Base-by-base conservation (phyloP, 2,113 vertebrate species). In the Brevimyrus niger region DNA sequence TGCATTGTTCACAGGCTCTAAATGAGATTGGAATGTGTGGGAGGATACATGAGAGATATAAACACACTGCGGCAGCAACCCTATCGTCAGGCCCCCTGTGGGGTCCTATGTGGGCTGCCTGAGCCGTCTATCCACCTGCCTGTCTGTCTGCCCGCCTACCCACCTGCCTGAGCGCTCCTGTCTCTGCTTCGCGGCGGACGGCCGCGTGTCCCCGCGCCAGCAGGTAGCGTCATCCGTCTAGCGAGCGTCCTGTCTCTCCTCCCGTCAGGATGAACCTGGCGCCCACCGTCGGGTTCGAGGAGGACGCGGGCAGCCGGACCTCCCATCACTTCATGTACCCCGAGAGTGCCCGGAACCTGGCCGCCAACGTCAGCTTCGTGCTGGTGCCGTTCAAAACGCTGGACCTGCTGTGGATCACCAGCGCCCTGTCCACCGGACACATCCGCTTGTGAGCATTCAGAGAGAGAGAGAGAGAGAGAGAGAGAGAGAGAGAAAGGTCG, bases 241-340 rank as follows among this genome's bases (percentile, higher is more conserved):
- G 4, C 35, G 15, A 6, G 35, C 35, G 11, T 38, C 73, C 48
- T 73, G 4, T 73, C 23, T 86, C 35, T 87, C 48, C 47, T 7
- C 88, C 53, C 51, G 35, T 38, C 93, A 99, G 98, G 94, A 99
- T 99, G 94, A 99, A 99, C 94, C 97, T 99, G 95, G 98, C 98
- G 0, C 98, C 98, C 47, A 99, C 98, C 0, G 96, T 98, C 92
- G 98, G 98, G 91, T 99, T 97, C 48, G 98, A 99, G 91, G 96
- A 96, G 0, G 98, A 99, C 0, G 98, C 97, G 6, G 98, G 98
- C 13, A 92, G 97, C 92, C 96, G 93, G 88, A 99, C 98, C 90
- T 99, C 98, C 0, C 98, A 99, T 92, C 98, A 99, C 93, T 99
- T 99, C 96, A 99, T 99, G 98, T 99, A 99, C 93, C 98, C 98